Percentiles rank a stretch among this genome's conserved stretches.
phyloP scores from a whole-genome alignment of 2,888 invertebrate genomes.

The Meganola albula region DNA sequence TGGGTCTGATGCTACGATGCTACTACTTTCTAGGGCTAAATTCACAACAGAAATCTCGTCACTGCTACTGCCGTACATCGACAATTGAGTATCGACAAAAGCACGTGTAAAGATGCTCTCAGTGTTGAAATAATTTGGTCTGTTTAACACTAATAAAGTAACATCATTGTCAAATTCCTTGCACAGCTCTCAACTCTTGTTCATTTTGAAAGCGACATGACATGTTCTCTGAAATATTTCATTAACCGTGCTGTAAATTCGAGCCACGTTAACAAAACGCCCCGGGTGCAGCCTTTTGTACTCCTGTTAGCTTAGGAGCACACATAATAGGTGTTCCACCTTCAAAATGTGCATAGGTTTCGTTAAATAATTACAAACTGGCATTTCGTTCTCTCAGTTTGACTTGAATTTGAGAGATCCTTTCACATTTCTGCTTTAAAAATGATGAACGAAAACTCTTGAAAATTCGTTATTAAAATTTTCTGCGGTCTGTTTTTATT shows the following conservation, averaged over 20 bases:
- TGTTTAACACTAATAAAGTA: neutral
- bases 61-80: too few relatives aligned
- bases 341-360: constrained; percentile 12
- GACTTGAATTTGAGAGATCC: too few relatives aligned
- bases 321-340: constrained; percentile 25
- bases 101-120: too few relatives aligned
- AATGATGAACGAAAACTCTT: too few relatives aligned
- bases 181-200: neutral
- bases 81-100: too few relatives aligned
- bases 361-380: constrained; percentile 18
- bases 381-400: constrained; percentile 7
- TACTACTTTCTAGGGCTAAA: too few relatives aligned
- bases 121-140: too few relatives aligned
- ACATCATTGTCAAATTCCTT: neutral
- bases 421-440: too few relatives aligned
- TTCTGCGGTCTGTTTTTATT: too few relatives aligned
- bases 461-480: too few relatives aligned
- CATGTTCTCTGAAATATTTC: constrained; percentile 29
- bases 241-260: constrained; percentile 36
- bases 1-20: too few relatives aligned
- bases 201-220: neutral
- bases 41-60: too few relatives aligned
- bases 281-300: constrained; percentile 26
- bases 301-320: constrained; percentile 30
- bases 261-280: constrained; percentile 22